Evolutionary conservation across 2,113 vertebrate species (phyloP).

Genomic region (Aix galericulata): DNA sequence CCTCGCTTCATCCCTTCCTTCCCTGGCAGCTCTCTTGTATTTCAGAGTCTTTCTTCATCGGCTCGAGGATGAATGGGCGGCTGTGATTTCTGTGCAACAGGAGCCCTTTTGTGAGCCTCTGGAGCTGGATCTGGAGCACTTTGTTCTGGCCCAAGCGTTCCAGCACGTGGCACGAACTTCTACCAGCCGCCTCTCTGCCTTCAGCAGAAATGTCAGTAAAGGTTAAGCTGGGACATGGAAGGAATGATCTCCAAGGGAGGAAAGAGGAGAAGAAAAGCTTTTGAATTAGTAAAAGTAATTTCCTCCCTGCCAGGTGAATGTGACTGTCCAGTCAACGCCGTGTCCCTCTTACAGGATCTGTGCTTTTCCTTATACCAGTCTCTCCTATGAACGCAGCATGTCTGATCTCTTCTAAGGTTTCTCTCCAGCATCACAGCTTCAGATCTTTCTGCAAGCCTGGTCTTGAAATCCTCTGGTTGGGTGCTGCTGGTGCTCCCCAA

Average conservation of each 20-base stretch:
- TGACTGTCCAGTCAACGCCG: background rate
- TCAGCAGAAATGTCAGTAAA: slow-evolving; percentile 38
- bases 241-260: background rate
- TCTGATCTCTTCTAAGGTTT: background rate
- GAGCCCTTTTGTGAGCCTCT: slow-evolving; percentile 65
- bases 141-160: slow-evolving; percentile 41
- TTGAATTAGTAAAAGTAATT: background rate
- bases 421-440: background rate
- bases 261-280: background rate
- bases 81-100: slow-evolving; percentile 64
- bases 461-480: background rate
- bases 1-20: background rate
- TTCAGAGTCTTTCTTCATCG: slow-evolving; percentile 11
- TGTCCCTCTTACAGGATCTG: background rate
- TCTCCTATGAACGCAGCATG: background rate
- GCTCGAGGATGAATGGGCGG: slow-evolving; percentile 20
- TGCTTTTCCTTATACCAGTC: background rate
- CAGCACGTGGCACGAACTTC: slow-evolving; percentile 3
- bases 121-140: slow-evolving; percentile 47
- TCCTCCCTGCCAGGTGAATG: background rate
- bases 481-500: background rate
- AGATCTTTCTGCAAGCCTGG: background rate
- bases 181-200: slow-evolving; percentile 2
- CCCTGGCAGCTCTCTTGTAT: slow-evolving; percentile 34
- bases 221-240: background rate